phyloP scores from a whole-genome alignment of 2,113 vertebrate species.

The Chinchilla lanigera region DNA sequence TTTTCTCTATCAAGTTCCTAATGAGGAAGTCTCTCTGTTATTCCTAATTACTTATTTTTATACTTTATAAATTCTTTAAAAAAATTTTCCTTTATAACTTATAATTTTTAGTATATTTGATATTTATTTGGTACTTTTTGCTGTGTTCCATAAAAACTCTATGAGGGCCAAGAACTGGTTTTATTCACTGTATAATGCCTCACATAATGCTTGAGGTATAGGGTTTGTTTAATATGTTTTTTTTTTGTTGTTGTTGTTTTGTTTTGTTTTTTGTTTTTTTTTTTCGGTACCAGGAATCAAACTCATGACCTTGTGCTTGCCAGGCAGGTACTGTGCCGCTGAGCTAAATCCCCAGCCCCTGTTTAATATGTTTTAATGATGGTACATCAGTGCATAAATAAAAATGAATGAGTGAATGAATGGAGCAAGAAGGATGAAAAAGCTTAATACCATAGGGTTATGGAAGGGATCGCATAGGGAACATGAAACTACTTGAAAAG shows the following conservation, averaged over 20 bases:
- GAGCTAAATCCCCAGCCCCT: no score
- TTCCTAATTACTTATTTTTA: background rate
- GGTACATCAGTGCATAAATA: background rate
- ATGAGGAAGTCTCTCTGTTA: background rate
- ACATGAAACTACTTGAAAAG: constrained; percentile 16
- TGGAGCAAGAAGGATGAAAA: background rate
- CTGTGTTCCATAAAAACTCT: background rate
- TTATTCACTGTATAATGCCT: background rate
- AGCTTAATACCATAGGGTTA: background rate
- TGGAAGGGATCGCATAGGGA: background rate
- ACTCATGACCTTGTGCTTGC: no score
- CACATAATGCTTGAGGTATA: background rate
- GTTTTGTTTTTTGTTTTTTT: no score
- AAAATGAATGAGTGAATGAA: background rate
- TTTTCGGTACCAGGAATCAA: no score
- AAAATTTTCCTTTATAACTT: background rate
- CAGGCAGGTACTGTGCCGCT: no score
- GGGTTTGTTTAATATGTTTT: constrained; percentile 12
- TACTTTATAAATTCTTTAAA: background rate
- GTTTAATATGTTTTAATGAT: constrained; percentile 19
- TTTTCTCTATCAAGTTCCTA: background rate
- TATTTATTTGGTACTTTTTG: constrained; percentile 7
- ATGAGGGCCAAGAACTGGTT: background rate
- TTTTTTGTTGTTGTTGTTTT: no score
- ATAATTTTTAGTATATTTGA: background rate